Evolutionary conservation across 2,888 invertebrate species (phyloP), one percentile per base, ranked within the genome.

Genomic region (Drosophila ezoana): DNA sequence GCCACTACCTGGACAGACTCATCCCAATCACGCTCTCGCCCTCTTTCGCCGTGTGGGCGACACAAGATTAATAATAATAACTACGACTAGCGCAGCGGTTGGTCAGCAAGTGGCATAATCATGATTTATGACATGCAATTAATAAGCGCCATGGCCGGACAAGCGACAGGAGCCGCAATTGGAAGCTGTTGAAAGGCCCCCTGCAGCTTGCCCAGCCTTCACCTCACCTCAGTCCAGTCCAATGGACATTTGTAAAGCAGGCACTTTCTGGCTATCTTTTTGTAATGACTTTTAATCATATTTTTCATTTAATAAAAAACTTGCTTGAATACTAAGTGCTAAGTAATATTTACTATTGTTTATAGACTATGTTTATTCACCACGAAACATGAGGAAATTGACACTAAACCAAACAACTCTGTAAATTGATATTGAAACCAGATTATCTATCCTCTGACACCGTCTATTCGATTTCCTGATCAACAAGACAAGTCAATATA

Each of bases 61-160:
- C 76, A 86, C 28, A 83, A 88, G 85, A 85, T 85, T 85, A 85
- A 88, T 85, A 85, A 88, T 88, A 85, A 85, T 88, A 83, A 80
- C 87, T 83, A 72, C 81, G 88, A 83, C 85, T 88, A 83, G 86
- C 83, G 53, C 86, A 79, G 82, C 82, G 83, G 85, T 81, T 74
- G 86, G 75, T 79, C 82, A 85, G 78, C 78, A 79, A 82, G 87
- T 79, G 86, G 84, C 82, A 87, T 88, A 89, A 89, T 87, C 89
- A 84, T 88, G 90, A 88, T 88, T 88, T 89, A 88, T 88, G 84
- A 72, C 75, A 84, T 71, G 81, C 89, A 89, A 89, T 88, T 88
- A 88, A 89, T 89, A 84, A 73, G 79, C 74, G 81, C 75, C 73
- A 86, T 70, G 83, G 68, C 53, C 63, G 54, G 58, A 51, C 62